These are phyloP conservation scores for Heliconius congener DNA, from an alignment of 1,140 invertebrate genomes.

Conservation along the genomic window DNA sequence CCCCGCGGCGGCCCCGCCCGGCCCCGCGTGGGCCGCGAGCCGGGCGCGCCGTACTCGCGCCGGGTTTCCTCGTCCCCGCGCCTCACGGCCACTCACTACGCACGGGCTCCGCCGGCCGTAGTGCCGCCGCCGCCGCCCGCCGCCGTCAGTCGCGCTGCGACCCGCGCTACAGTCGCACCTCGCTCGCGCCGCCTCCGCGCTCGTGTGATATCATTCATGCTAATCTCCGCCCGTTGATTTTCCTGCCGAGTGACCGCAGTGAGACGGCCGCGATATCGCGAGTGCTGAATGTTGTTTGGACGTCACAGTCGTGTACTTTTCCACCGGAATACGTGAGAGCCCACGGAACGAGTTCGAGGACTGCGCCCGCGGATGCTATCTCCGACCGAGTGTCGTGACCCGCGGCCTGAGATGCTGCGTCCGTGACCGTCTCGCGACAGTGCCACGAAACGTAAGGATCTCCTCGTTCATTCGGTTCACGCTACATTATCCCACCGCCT, in stretches of 20 bases:
- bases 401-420: conserved; percentile 76
- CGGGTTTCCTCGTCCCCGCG: conserved; percentile 79
- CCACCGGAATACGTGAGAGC: conserved; percentile 63
- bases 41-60: conserved; percentile 72
- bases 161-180: conserved; percentile 67
- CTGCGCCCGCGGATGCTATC: conserved; percentile 71
- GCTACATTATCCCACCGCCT: conserved; percentile 65
- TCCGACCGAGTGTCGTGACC: conserved; percentile 61
- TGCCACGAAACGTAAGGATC: conserved; percentile 80
- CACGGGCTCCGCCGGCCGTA: conserved; percentile 67
- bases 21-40: conserved; percentile 47
- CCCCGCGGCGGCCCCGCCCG: background rate
- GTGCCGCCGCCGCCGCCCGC: conserved; percentile 49
- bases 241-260: conserved; percentile 74
- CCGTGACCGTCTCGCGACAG: conserved; percentile 78
- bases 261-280: conserved; percentile 64
- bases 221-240: conserved; percentile 76
- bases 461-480: conserved; percentile 69
- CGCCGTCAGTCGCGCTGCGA: conserved; percentile 74
- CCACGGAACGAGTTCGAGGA: conserved; percentile 69
- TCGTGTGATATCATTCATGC: conserved; percentile 73
- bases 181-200: conserved; percentile 38
- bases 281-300: conserved; percentile 74
- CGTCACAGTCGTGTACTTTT: conserved; percentile 70
- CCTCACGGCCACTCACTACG: conserved; percentile 79